phyloP scores from a whole-genome alignment of 2,113 vertebrate genomes.

The Equus quagga region DNA sequence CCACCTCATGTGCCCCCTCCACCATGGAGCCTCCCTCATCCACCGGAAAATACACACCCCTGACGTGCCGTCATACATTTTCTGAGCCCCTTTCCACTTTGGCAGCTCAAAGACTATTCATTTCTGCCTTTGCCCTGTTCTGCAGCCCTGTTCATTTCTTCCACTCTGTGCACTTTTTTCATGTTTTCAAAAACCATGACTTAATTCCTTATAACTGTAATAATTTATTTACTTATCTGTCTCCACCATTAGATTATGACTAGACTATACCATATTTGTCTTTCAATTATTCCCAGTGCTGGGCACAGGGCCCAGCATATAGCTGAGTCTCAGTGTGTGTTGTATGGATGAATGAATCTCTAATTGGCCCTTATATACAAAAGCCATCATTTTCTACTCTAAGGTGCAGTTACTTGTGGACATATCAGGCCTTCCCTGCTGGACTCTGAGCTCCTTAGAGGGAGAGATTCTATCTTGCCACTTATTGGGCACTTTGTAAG shows the following conservation, averaged over 20 bases:
- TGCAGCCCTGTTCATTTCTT: background rate
- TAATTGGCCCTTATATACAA: slow-evolving; percentile 23
- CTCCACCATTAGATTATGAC: slow-evolving; percentile 56
- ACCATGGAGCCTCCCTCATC: background rate
- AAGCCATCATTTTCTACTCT: slow-evolving; percentile 44
- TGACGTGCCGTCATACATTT: background rate
- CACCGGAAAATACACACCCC: background rate
- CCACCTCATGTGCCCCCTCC: background rate
- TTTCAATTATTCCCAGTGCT: slow-evolving; percentile 67
- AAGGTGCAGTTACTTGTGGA: background rate
- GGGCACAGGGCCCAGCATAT: slow-evolving; percentile 44
- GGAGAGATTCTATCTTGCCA: background rate
- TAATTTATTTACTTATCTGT: slow-evolving; percentile 62
- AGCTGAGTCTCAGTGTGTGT: slow-evolving; percentile 23
- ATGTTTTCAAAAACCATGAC: slow-evolving; percentile 48
- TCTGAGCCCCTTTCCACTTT: background rate
- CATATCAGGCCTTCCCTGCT: background rate
- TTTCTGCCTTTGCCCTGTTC: background rate
- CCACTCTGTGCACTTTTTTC: background rate
- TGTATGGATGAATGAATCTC: slow-evolving; percentile 43
- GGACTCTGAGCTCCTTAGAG: slow-evolving; percentile 26
- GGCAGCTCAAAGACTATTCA: background rate
- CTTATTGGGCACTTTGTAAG: background rate
- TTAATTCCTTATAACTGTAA: slow-evolving; percentile 60
- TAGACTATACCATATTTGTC: slow-evolving; percentile 47